Percentiles rank a stretch among this genome's conserved stretches.
Evolutionary conservation across 2,888 invertebrate species (phyloP).

Genomic region (Odontocolon sp.): DNA sequence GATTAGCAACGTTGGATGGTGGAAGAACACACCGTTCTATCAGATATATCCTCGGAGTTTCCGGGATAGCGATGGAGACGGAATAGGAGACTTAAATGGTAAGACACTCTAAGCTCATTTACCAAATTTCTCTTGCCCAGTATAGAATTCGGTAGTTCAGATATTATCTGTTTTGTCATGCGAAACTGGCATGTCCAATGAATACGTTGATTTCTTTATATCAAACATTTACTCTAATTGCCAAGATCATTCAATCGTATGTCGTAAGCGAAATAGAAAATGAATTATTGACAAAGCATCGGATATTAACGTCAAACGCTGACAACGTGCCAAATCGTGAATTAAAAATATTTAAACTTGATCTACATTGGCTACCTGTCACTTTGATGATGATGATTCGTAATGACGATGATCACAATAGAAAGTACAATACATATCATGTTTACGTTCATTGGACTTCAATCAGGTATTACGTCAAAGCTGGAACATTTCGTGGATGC

Average conservation of each 20-base stretch:
- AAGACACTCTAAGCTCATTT: conserved; percentile 28
- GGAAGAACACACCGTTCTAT: conserved; percentile 75
- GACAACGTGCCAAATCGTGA: background rate
- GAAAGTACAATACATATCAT: background rate
- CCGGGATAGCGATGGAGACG: conserved; percentile 71
- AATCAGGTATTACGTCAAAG: conserved; percentile 83
- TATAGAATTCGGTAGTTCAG: background rate
- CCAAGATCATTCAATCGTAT: too few relatives aligned
- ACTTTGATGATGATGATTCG: too few relatives aligned
- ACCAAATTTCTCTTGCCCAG: background rate
- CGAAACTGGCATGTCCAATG: too few relatives aligned
- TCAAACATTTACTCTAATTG: background rate
- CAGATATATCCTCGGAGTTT: conserved; percentile 77
- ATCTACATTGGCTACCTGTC: background rate
- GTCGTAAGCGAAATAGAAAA: background rate
- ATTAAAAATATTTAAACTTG: background rate
- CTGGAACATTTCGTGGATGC: conserved; percentile 86
- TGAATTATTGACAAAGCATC: background rate
- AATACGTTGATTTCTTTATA: background rate
- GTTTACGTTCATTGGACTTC: background rate
- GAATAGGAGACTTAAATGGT: conserved; percentile 75
- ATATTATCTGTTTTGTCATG: too few relatives aligned
- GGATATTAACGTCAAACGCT: background rate
- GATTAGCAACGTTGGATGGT: conserved; percentile 74
- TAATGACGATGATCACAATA: too few relatives aligned